These are phyloP conservation scores for Actinernus sp. DNA, from an alignment of 92 coral and sea anemone genomes.

Conservation along the genomic window DNA sequence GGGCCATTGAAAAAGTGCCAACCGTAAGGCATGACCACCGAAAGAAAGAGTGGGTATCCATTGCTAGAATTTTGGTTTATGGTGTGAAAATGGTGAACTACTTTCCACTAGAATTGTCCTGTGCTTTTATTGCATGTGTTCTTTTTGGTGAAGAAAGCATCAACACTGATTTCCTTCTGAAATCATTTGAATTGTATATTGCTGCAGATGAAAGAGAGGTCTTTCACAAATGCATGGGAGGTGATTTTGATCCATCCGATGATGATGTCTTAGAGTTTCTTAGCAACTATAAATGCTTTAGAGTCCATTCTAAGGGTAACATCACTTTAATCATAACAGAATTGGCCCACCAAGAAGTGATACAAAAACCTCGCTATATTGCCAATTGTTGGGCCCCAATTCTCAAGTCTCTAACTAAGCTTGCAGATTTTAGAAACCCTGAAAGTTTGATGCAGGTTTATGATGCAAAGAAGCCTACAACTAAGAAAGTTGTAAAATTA, in stretches of 20 bases:
- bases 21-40: constrained; percentile 39
- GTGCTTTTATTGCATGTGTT: constrained; percentile 31
- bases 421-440: constrained; percentile 6
- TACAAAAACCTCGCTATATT: constrained; percentile 37
- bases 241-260: constrained; percentile 36
- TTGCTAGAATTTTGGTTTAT: constrained; percentile 25
- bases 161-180: constrained; percentile 19
- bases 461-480: constrained; percentile 19
- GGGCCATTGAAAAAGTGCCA: constrained; percentile 32
- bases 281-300: constrained; percentile 38
- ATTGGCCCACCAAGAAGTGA: constrained; percentile 43
- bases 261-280: constrained; percentile 44
- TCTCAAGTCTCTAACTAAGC: constrained; percentile 19
- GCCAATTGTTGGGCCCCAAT: constrained; percentile 36
- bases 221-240: constrained; percentile 18
- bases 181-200: constrained; percentile 32
- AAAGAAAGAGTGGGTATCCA: constrained; percentile 16
- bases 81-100: not conserved
- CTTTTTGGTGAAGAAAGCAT: constrained; percentile 29
- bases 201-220: constrained; percentile 40
- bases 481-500: constrained; percentile 27
- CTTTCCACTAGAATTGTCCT: constrained; percentile 29
- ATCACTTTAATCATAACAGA: constrained; percentile 5
- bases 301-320: constrained; percentile 11
- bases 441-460: constrained; percentile 24